phyloP scores from a whole-genome alignment of 2,797 vertebrate species.

The Lutjanus argentimaculatus region DNA sequence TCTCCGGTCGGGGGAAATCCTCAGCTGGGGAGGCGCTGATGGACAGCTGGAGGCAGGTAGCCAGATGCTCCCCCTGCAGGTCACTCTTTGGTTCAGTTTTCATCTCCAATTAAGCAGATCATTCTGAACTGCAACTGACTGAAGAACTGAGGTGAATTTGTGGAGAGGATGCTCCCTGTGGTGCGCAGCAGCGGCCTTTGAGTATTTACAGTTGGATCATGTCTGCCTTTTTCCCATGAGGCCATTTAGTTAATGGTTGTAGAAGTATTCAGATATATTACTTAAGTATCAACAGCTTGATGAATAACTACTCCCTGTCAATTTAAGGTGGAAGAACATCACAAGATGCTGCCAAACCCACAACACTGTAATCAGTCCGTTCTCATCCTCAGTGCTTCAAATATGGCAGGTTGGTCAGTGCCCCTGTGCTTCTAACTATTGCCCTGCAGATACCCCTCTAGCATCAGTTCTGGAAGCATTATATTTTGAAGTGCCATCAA shows the following conservation, averaged over 20 bases:
- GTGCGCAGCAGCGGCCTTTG: not conserved
- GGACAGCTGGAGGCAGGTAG: slow-evolving; percentile 43
- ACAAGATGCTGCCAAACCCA: not conserved
- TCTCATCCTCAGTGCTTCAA: no score
- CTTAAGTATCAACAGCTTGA: not conserved
- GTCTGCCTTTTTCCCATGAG: not conserved
- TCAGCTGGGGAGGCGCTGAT: slow-evolving; percentile 48
- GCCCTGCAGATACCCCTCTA: no score
- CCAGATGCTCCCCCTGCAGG: slow-evolving; percentile 71
- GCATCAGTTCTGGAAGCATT: no score
- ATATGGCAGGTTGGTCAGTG: no score
- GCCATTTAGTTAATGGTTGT: not conserved
- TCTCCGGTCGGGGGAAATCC: slow-evolving; percentile 33
- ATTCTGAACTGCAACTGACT: slow-evolving; percentile 28
- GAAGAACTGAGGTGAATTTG: slow-evolving; percentile 25
- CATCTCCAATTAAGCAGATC: slow-evolving; percentile 57
- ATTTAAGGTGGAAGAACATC: not conserved
- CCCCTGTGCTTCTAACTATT: no score
- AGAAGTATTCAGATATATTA: not conserved
- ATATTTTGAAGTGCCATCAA: no score
- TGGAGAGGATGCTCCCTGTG: slow-evolving; percentile 14
- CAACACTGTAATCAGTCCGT: not conserved
- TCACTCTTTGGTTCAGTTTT: slow-evolving; percentile 42
- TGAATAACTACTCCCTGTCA: not conserved
- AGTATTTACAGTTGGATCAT: not conserved